phyloP scores from a whole-genome alignment of 1,140 invertebrate genomes.

The Argopecten irradians region DNA sequence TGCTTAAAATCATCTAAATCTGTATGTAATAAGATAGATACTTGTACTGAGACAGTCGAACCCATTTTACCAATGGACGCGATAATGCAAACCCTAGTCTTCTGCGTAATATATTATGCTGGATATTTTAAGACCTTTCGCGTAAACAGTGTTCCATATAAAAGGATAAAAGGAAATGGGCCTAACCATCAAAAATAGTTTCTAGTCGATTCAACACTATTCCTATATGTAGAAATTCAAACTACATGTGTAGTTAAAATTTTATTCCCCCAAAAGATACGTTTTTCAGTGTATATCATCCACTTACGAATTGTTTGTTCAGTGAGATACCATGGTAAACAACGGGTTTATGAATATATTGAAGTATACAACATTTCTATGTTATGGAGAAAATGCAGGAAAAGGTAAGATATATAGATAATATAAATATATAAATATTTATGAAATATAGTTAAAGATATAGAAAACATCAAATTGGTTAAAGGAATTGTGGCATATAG shows the following conservation, averaged over 20 bases:
- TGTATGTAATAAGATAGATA: background rate
- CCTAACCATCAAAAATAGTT: no score
- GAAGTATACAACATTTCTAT: background rate
- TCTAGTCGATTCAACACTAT: no score
- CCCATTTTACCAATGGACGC: background rate
- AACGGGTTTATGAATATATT: background rate
- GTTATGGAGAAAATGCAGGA: background rate
- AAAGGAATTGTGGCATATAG: background rate
- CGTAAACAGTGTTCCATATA: no score
- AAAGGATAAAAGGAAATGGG: no score
- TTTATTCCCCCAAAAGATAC: no score
- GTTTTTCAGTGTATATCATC: no score
- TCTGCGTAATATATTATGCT: background rate
- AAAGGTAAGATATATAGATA: background rate
- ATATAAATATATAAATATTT: background rate
- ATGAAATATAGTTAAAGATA: background rate
- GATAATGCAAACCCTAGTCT: background rate
- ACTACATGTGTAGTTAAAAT: no score
- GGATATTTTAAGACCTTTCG: background rate
- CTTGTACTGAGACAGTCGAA: background rate
- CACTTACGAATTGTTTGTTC: background rate
- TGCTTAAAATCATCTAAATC: background rate
- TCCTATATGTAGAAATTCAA: no score
- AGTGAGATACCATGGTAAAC: background rate
- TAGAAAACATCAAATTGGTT: background rate